Percentiles rank a stretch among this genome's conserved stretches.
Conservation (phyloP, 2,797 vertebrate species). For the Thunnus albacares region DNA sequence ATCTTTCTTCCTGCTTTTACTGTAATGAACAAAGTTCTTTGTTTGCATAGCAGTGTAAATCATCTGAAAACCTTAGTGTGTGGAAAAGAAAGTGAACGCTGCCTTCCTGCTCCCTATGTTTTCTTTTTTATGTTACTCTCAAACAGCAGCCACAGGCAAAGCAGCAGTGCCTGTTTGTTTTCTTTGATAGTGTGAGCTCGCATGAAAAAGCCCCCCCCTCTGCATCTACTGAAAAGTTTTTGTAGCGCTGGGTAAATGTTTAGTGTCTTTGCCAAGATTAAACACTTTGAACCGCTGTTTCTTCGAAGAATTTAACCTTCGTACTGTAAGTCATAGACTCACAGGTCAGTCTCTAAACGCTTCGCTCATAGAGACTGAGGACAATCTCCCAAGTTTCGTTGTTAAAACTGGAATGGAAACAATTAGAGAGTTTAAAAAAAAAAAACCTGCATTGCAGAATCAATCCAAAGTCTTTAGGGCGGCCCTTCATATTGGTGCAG, state of each 20-base stretch:
- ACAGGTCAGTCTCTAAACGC: too few relatives aligned
- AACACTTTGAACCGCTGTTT: slow-evolving; percentile 28
- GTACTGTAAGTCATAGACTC: not conserved
- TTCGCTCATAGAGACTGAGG: too few relatives aligned
- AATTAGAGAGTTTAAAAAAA: too few relatives aligned
- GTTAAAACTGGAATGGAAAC: too few relatives aligned
- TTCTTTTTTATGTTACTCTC: slow-evolving; percentile 60
- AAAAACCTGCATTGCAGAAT: too few relatives aligned
- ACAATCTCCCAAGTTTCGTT: too few relatives aligned
- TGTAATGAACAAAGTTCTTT: slow-evolving; percentile 36
- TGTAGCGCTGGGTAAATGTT: slow-evolving; percentile 47
- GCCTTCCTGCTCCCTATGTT: slow-evolving; percentile 52
- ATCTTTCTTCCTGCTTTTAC: slow-evolving; percentile 12
- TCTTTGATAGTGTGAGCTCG: slow-evolving; percentile 71
- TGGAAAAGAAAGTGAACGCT: slow-evolving; percentile 41
- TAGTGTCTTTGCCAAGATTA: slow-evolving; percentile 47
- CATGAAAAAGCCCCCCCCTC: slow-evolving; percentile 53
- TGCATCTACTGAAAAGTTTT: slow-evolving; percentile 40
- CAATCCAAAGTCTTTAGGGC: too few relatives aligned
- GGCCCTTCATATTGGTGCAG: too few relatives aligned
- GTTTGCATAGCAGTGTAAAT: slow-evolving; percentile 33
- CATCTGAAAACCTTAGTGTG: slow-evolving; percentile 47
- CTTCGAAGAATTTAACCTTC: slow-evolving; percentile 18
- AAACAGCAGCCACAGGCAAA: slow-evolving; percentile 75
- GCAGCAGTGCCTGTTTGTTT: slow-evolving; percentile 70